A percentile compares a stretch with the other conserved stretches of the same genome.
These are phyloP conservation scores for Drosophila melanosoma DNA, from an alignment of 2,888 invertebrate species.

Conservation along the genomic window DNA sequence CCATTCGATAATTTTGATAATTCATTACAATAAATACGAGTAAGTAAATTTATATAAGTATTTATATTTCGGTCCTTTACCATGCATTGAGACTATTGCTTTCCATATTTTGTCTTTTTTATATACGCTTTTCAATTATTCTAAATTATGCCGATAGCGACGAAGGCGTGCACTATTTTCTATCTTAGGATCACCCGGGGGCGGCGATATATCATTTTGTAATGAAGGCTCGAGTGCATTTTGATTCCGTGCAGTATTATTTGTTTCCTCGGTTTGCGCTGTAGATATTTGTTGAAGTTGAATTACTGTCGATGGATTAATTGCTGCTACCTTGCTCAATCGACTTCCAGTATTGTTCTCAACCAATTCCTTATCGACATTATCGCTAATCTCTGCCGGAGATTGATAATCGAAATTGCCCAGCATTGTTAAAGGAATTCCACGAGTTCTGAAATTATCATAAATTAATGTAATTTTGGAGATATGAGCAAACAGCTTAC, in stretches of 20 bases:
- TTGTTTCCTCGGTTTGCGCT: conserved; percentile 48
- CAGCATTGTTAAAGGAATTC: conserved; percentile 86
- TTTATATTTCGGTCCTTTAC: conserved; percentile 35
- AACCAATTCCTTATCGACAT: conserved; percentile 32
- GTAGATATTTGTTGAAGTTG: background rate
- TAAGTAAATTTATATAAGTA: conserved; percentile 22
- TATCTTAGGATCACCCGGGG: conserved; percentile 84
- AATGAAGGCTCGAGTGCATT: conserved; percentile 56
- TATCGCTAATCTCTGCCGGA: conserved; percentile 78
- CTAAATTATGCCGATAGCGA: conserved; percentile 84
- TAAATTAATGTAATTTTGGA: background rate
- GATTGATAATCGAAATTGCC: conserved; percentile 80
- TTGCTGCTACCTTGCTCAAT: conserved; percentile 13
- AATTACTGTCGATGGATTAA: conserved; percentile 14
- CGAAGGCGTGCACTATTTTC: conserved; percentile 85
- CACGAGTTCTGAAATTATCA: conserved; percentile 80
- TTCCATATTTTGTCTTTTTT: conserved; percentile 7
- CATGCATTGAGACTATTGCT: conserved; percentile 49
- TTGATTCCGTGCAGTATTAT: conserved; percentile 64
- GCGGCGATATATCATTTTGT: conserved; percentile 83
- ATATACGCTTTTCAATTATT: conserved; percentile 53
- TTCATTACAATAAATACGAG: conserved; percentile 4
- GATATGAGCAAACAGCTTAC: background rate
- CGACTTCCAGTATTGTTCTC: conserved; percentile 25
- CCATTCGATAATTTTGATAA: background rate